Evolutionary conservation across 2,888 invertebrate species (phyloP), one percentile per base, ranked within the genome.

Genomic region (Plebejus anna): DNA sequence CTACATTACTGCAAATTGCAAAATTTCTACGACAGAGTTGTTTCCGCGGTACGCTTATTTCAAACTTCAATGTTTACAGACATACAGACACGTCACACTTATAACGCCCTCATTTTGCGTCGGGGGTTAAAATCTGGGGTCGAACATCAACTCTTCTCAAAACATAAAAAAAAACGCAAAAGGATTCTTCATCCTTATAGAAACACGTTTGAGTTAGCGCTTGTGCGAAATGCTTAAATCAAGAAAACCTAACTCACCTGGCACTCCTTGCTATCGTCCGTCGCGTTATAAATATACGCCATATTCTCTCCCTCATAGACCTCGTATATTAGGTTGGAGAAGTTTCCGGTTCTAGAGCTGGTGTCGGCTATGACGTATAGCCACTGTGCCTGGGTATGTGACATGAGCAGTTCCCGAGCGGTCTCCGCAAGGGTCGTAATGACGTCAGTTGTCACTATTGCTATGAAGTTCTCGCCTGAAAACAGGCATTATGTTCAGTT

Each of bases 251-350:
- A 66, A 59, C 75, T 77, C 81, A 96, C 96, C 91, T 90, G 88
- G 84, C 96, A 97, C 51, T 90, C 87, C 0, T 87, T 83, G 42
- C 86, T 82, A 51, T 89, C 87, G 22, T 89, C 88, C 0, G 97
- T 96, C 32, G 94, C 90, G 84, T 97, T 97, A 79, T 96, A 96
- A 22, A 97, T 93, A 83, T 97, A 97, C 0, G 97, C 97, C 9
- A 97, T 90, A 85, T 98, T 97, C 82, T 97, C 97, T 0, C 98
- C 98, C 85, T 97, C 97, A 16, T 92, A 93, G 42, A 97, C 87
- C 0, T 96, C 88, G 79, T 94, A 94, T 70, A 95, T 90, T 38
- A 96, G 92, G 28, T 90, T 89, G 0, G 94, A 88, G 5, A 96
- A 84, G 82, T 96, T 95, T 0, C 91, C 90, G 4, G 90, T 88